Evolutionary conservation across 2,888 invertebrate genomes (phyloP).

Genomic region (Meganola albula): DNA sequence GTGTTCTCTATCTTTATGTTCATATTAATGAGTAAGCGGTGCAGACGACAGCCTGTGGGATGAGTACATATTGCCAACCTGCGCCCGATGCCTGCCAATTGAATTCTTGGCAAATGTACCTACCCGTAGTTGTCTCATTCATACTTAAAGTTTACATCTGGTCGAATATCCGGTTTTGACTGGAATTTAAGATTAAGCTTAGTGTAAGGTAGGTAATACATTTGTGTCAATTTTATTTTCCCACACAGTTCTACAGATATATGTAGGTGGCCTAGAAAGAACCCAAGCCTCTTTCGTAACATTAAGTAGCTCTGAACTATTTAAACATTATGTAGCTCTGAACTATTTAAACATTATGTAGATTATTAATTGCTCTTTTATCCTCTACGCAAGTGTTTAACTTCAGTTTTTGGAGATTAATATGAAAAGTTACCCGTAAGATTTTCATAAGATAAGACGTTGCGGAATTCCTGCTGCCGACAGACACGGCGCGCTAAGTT

Average conservation of each 20-base stretch:
- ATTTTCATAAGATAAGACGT: slow-evolving; percentile 49
- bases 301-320: too few relatives aligned
- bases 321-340: too few relatives aligned
- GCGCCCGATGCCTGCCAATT: slow-evolving; percentile 33
- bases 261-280: too few relatives aligned
- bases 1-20: too few relatives aligned
- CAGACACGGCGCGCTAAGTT: slow-evolving; percentile 51
- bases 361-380: slow-evolving; percentile 31
- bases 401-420: slow-evolving; percentile 37
- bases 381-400: too few relatives aligned
- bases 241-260: too few relatives aligned
- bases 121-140: slow-evolving; percentile 9
- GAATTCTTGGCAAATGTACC: slow-evolving; percentile 55
- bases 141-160: not conserved
- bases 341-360: too few relatives aligned
- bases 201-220: too few relatives aligned
- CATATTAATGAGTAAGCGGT: slow-evolving; percentile 44
- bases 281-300: too few relatives aligned
- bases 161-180: slow-evolving; percentile 10
- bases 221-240: too few relatives aligned
- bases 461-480: slow-evolving; percentile 45
- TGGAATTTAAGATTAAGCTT: not conserved
- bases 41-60: slow-evolving; percentile 31
- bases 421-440: slow-evolving; percentile 43
- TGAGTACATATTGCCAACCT: slow-evolving; percentile 39